Percentiles rank a stretch among this genome's conserved stretches.
Evolutionary conservation across 2,797 vertebrate species (phyloP).

Genomic region (Eurystomus glaucurus): DNA sequence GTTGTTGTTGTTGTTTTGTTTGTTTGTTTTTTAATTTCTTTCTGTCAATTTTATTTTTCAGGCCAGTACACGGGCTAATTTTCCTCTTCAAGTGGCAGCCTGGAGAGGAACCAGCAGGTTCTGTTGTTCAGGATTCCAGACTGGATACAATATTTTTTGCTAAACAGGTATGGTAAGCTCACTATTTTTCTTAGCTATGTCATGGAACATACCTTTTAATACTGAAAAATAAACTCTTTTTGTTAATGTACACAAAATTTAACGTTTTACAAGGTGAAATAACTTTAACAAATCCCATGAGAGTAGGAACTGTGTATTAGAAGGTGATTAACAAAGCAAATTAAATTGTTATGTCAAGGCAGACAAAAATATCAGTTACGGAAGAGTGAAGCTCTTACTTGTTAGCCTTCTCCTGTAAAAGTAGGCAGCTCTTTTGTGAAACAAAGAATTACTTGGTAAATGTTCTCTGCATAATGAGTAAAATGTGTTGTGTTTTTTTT

Average conservation of each 20-base stretch:
- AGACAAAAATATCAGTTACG: neutral
- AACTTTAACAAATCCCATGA: neutral
- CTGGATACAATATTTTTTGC: constrained; percentile 98
- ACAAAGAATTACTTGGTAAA: neutral
- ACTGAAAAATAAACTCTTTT: rapidly evolving
- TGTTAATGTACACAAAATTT: neutral
- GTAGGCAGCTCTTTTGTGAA: neutral
- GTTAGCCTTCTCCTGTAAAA: neutral
- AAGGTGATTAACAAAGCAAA: neutral
- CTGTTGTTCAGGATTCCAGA: constrained; percentile 97
- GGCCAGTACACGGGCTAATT: constrained; percentile 98
- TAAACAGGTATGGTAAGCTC: constrained; percentile 90
- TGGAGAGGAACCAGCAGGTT: constrained; percentile 97
- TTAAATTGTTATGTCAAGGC: neutral
- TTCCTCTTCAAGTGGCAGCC: constrained; percentile 99
- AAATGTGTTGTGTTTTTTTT: neutral
- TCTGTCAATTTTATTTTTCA: constrained; percentile 78
- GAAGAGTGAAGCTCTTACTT: neutral
- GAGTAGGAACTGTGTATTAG: neutral
- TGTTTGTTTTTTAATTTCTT: neutral
- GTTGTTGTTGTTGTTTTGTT: no score
- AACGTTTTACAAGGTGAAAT: neutral
- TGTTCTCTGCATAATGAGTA: neutral
- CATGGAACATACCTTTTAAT: neutral
- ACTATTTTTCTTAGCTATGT: neutral